phyloP scores from a whole-genome alignment of 2,888 invertebrate genomes.

The Stomorhina lunata region DNA sequence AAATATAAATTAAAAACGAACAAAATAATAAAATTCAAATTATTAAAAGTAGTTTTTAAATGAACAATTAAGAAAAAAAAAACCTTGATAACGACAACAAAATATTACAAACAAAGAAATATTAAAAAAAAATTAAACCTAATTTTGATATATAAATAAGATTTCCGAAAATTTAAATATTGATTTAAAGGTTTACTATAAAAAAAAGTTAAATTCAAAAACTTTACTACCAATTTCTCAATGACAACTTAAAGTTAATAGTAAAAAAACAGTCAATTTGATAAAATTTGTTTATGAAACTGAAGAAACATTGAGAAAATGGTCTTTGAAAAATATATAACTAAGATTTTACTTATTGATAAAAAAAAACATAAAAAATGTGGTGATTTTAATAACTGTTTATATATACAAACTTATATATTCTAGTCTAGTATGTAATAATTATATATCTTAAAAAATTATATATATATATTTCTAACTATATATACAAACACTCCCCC shows the following conservation, averaged over 20 bases:
- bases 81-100: too few relatives aligned
- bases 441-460: conserved; percentile 3
- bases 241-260: not conserved
- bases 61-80: too few relatives aligned
- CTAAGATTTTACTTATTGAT: not conserved
- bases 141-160: too few relatives aligned
- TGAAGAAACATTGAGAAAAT: too few relatives aligned
- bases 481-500: conserved; percentile 44
- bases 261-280: not conserved
- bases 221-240: not conserved
- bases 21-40: not conserved
- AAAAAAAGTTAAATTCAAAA: not conserved
- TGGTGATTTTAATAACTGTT: conserved; percentile 62
- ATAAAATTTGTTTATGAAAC: too few relatives aligned
- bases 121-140: too few relatives aligned
- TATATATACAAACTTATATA: conserved; percentile 36
- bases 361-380: conserved; percentile 4
- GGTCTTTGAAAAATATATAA: too few relatives aligned
- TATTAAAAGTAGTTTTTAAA: not conserved
- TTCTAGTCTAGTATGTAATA: conserved; percentile 31
- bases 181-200: too few relatives aligned
- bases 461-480: conserved; percentile 47
- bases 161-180: too few relatives aligned
- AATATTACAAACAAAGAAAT: too few relatives aligned
- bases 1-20: not conserved